Evolutionary conservation across 2,113 vertebrate species (phyloP), one percentile per base, ranked within the genome.

Genomic region (Uropsilus gracilis): DNA sequence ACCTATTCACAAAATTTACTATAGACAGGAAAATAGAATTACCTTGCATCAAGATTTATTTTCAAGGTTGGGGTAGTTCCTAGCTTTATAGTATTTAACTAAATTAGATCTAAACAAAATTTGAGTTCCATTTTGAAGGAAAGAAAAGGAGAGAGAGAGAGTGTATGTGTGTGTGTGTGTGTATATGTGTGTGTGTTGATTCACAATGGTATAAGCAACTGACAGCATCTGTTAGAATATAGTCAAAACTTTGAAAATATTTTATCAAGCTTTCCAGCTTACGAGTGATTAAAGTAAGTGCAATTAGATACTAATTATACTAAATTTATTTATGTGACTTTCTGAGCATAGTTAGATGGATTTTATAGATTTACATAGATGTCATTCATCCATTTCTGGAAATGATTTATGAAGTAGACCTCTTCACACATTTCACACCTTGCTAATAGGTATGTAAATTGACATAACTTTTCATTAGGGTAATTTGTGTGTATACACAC

Each of bases 241-340:
- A 77, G 24, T 24, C 11, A 89, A 39, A 94, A 8, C 32, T 77
- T 86, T 82, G 34, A 53, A 91, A 93, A 39, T 28, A 64, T 42
- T 53, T 71, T 81, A 81, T 68, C 16, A 34, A 34, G n/a, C 16
- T 61, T 55, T 89, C 24, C 69, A 89, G 26, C 0, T 34, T 89
- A 85, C 20, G 5, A 73, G 12, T 91, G 59, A 86, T 89, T 8
- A 94, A 80, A 87, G 87, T 24, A 68, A 91, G 78, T 91, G 26
- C 4, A 73, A 34, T 82, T 91, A 46, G 14, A 44, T 72, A 11
- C 0, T 30, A 44, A 50, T 90, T 94, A 57, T 89, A 39, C 28
- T 87, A 63, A 53, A 76, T 89, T 68, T 80, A n/a, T 90, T 6
- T 24, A 0, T 78, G 42, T 71, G 55, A n/a, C 32, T 66, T 14